Evolutionary conservation across 1,140 invertebrate genomes (phyloP).

Genomic region (Zeugodacus cucurbitae): DNA sequence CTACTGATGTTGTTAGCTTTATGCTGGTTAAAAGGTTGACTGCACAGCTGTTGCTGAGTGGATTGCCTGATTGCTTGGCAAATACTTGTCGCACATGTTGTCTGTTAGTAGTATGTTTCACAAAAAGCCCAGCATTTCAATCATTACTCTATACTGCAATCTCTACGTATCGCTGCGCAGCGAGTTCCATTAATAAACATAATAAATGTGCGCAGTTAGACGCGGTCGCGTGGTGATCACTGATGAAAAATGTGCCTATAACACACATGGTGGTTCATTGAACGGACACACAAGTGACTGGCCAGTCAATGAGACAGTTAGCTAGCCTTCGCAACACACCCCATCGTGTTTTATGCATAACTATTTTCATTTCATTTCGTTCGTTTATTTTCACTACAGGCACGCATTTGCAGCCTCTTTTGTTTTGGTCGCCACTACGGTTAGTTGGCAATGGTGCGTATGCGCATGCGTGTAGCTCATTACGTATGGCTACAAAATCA

Average conservation of each 20-base stretch:
- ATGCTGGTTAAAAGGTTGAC: neutral
- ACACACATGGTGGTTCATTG: neutral
- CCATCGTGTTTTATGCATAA: neutral
- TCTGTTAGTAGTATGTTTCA: neutral
- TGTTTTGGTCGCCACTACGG: neutral
- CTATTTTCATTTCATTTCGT: neutral
- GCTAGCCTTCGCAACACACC: neutral
- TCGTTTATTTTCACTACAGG: neutral
- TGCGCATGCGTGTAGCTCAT: neutral
- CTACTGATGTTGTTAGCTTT: neutral
- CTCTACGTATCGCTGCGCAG: neutral
- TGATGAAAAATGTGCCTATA: neutral
- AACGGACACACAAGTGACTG: neutral
- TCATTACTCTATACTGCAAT: neutral
- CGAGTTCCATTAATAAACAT: conserved; percentile 10
- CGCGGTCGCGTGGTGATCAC: neutral
- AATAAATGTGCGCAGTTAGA: neutral
- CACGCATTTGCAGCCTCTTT: neutral
- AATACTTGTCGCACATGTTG: neutral
- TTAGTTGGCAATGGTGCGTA: neutral
- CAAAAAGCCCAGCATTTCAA: neutral
- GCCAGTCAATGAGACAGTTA: neutral
- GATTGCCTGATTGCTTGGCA: neutral
- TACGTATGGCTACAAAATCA: neutral
- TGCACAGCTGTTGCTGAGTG: conserved; percentile 19